Base-by-base conservation (phyloP, 1,140 invertebrate genomes). In the Amyelois transitella region DNA sequence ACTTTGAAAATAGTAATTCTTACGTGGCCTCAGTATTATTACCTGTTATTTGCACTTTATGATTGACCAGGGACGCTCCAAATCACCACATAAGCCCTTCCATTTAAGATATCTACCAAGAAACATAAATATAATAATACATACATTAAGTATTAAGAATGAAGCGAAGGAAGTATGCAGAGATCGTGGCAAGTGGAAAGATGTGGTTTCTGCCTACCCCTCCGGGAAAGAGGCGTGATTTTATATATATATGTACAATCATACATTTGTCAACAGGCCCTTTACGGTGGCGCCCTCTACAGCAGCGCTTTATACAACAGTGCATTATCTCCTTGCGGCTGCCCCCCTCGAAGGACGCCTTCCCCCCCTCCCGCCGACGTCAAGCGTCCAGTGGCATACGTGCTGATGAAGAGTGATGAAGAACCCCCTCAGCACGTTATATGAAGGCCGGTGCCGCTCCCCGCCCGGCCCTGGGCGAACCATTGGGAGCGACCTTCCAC, bases 361-460 rank as follows among this genome's bases (percentile, higher is more conserved):
- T 91, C 91, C 67, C 91, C 91, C 4, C 60, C 66, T 8, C 76
- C 87, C 10, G 65, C 81, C 0, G 81, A 85, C 61, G 72, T 86
- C 7, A 86, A 86, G 80, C 89, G 76, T 38, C 85, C 89, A 1
- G 83, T 90, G 7, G 89, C 90, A 6, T 90, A 90, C 67, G 89
- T 91, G 18, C 83, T 91, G 45, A 90, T 90, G 88, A 90, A 90
- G 77, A 88, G 86, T 55, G 89, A 91, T 53, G 90, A 88, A 66
- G 88, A 89, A 63, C 88, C 84, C 0, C 89, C 90, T 0, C 90
- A 90, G 47, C 93, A 94, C 66, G 92, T 95, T 81, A 94, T 94
- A 92, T 95, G 93, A 94, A 94, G 92, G 89, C 93, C 93, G 87
- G 92, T 94, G 90, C 92, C 94, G 93, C 93, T 94, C 86, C 93